These are phyloP conservation scores for Lasioglossum baleicum DNA, from an alignment of 1,140 invertebrate genomes.

Conservation along the genomic window DNA sequence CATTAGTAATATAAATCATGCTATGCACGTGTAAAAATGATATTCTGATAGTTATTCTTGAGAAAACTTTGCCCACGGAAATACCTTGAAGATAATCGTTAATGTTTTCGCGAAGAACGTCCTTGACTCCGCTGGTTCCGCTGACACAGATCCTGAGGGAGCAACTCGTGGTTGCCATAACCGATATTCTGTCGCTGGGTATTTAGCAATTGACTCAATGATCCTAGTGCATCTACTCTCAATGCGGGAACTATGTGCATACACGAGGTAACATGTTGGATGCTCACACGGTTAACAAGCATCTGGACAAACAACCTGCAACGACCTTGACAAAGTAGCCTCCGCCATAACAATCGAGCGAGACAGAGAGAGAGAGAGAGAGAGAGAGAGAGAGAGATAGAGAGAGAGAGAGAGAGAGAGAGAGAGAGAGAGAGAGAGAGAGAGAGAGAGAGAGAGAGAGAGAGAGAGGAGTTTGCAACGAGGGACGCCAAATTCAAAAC, in stretches of 20 bases:
- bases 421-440: too few relatives aligned
- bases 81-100: too few relatives aligned
- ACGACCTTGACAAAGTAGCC: constrained; percentile 57
- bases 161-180: constrained; percentile 42
- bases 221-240: constrained; percentile 63
- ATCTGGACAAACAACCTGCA: constrained; percentile 63
- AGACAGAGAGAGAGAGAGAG: background rate
- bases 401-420: too few relatives aligned
- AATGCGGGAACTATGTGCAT: constrained; percentile 63
- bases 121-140: background rate
- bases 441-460: too few relatives aligned
- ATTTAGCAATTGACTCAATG: constrained; percentile 65
- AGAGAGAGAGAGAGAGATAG: too few relatives aligned
- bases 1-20: too few relatives aligned
- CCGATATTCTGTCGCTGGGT: constrained; percentile 53
- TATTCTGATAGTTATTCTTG: too few relatives aligned
- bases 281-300: constrained; percentile 66
- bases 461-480: too few relatives aligned
- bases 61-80: too few relatives aligned
- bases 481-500: too few relatives aligned
- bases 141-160: background rate
- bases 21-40: too few relatives aligned
- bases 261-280: constrained; percentile 63
- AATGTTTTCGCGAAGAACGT: too few relatives aligned
- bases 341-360: constrained; percentile 12